These are phyloP conservation scores for Osmerus mordax DNA, from an alignment of 2,113 vertebrate species.

Conservation along the genomic window DNA sequence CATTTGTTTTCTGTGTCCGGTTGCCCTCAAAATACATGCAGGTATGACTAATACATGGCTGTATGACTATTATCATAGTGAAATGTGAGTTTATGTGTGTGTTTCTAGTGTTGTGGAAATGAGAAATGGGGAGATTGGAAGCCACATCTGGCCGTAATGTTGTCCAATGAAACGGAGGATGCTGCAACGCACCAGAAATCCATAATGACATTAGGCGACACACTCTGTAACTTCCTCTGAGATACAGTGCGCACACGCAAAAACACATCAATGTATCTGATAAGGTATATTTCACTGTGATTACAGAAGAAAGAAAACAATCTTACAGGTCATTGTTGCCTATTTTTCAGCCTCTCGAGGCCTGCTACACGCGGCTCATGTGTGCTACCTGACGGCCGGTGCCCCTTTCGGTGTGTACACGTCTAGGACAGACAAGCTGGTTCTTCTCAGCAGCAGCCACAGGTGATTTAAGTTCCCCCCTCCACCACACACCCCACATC, in stretches of 20 bases:
- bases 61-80: not conserved
- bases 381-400: conserved; percentile 84
- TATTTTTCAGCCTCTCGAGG: conserved; percentile 78
- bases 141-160: conserved; percentile 84
- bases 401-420: conserved; percentile 77
- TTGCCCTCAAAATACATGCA: not conserved
- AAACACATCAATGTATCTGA: not conserved
- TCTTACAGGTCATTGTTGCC: not conserved
- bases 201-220: conserved; percentile 84
- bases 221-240: conserved; percentile 70
- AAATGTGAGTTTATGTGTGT: conserved; percentile 8
- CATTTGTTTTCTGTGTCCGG: too few species aligned
- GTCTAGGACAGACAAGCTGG: conserved; percentile 74
- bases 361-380: conserved; percentile 80
- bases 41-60: not conserved
- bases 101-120: conserved; percentile 76
- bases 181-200: conserved; percentile 66
- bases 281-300: not conserved
- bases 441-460: conserved; percentile 83
- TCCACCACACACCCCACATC: too few species aligned
- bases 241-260: not conserved
- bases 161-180: conserved; percentile 82
- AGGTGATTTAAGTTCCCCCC: conserved; percentile 54
- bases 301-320: not conserved
- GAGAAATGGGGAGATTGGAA: conserved; percentile 87